Conservation (phyloP, 1,140 invertebrate genomes). For the Ceratosolen solmsi region DNA sequence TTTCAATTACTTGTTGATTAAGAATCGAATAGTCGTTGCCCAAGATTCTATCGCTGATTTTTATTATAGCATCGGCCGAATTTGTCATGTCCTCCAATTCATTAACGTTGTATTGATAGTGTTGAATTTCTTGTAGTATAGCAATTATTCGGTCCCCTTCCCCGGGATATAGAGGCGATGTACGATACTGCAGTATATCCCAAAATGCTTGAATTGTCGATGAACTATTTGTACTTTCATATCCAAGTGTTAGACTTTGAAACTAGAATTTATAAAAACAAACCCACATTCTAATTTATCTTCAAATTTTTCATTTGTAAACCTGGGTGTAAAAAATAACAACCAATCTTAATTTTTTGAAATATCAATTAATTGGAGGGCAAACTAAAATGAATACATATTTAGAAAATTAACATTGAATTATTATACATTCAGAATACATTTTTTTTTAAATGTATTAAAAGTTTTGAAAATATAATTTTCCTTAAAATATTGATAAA, state of each 20-base stretch:
- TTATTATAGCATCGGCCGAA: conserved; percentile 69
- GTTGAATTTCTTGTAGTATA: conserved; percentile 72
- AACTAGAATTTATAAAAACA: conserved; percentile 69
- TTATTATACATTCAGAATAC: no score
- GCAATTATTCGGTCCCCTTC: conserved; percentile 75
- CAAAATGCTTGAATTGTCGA: conserved; percentile 74
- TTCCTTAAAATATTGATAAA: no score
- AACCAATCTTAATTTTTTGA: background rate
- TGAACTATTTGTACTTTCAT: conserved; percentile 76
- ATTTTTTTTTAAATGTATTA: no score
- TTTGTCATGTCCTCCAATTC: conserved; percentile 63
- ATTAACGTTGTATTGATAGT: conserved; percentile 70
- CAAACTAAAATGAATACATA: no score
- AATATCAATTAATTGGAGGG: no score
- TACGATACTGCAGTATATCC: conserved; percentile 70
- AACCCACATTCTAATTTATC: background rate
- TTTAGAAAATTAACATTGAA: no score
- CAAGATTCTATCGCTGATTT: conserved; percentile 73
- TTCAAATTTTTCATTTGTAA: background rate
- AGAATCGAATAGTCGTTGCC: conserved; percentile 71
- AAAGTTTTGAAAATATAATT: no score
- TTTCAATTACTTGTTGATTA: conserved; percentile 70
- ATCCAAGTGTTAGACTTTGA: conserved; percentile 77
- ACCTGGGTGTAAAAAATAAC: background rate
- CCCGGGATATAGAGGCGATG: conserved; percentile 73